phyloP scores from a whole-genome alignment of 2,797 vertebrate species.

The Nannoperca obscura region DNA sequence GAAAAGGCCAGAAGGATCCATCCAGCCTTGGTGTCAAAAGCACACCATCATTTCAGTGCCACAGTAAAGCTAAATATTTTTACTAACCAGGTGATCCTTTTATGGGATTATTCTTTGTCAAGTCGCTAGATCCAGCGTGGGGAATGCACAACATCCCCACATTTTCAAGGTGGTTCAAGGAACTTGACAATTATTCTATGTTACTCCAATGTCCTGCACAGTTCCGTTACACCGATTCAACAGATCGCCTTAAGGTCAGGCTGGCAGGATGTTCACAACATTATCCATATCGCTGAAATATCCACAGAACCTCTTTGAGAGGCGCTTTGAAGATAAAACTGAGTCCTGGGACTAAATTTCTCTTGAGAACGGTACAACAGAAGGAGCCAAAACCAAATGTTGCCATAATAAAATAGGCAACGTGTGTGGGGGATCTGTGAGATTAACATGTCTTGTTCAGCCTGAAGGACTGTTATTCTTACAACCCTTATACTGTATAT shows the following conservation, averaged over 20 bases:
- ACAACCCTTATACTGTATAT: not conserved
- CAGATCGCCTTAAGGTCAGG: not conserved
- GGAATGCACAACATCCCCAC: not conserved
- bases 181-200: not conserved
- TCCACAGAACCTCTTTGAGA: not conserved
- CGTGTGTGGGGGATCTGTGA: not conserved
- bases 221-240: not conserved
- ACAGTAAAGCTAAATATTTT: not conserved
- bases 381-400: not conserved
- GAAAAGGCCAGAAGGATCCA: too few species aligned
- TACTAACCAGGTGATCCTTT: not conserved
- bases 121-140: conserved; percentile 3
- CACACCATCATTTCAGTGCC: not conserved
- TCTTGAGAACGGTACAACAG: not conserved
- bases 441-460: not conserved
- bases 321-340: not conserved
- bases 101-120: conserved; percentile 9
- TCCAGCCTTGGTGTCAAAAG: not conserved
- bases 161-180: not conserved
- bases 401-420: not conserved
- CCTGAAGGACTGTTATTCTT: not conserved
- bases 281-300: not conserved
- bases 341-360: not conserved
- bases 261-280: not conserved
- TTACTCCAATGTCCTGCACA: not conserved